Evolutionary conservation across 2,797 vertebrate species (phyloP), one percentile per base, ranked within the genome.

Genomic region (Lutra lutra): DNA sequence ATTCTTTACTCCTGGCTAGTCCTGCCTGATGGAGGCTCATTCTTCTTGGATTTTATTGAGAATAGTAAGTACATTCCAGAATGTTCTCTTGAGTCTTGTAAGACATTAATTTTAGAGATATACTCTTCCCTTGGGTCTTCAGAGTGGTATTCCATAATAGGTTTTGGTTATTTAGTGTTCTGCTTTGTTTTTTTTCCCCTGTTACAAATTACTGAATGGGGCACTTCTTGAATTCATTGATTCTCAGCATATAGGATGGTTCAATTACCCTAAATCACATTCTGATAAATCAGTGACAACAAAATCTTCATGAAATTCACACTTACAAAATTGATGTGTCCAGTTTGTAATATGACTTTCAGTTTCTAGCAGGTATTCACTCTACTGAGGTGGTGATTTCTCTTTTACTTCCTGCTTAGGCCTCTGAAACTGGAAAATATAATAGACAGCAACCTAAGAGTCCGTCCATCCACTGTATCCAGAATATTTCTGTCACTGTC

Each of bases 341-440:
- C 48, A 64, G 38, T 40, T 51, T 43, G 27, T 32, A 72, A 10
- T 78, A 54, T 15, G 13, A 75, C 18, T 87, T 92, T 48, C 46
- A 80, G 54, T 75, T 58, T 91, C 23, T 77, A 86, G 9, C 3
- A 70, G 17, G 27, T 46, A 82, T 89, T 93, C 46, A 48, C 17
- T 72, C 86, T 73, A 40, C 9, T 62, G 23, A 86, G 21, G 88
- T 64, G 10, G 2, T 3, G 43, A 43, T 64, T 84, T 94, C 32
- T 79, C 9, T 48, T 89, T 73, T 75, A 79, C 48, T 14, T 93
- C 32, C 51, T 79, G 5, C 43, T 25, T 91, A 3, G 14, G 89
- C 91, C 75, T 70, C 64, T 89, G 64, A 96, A 96, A 80, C n/a
- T 86, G n/a, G 54, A 72, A 66, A 10, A 58, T 87, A 27, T 25